Conservation (phyloP, 2,113 vertebrate species). For the Semnornis frantzii region DNA sequence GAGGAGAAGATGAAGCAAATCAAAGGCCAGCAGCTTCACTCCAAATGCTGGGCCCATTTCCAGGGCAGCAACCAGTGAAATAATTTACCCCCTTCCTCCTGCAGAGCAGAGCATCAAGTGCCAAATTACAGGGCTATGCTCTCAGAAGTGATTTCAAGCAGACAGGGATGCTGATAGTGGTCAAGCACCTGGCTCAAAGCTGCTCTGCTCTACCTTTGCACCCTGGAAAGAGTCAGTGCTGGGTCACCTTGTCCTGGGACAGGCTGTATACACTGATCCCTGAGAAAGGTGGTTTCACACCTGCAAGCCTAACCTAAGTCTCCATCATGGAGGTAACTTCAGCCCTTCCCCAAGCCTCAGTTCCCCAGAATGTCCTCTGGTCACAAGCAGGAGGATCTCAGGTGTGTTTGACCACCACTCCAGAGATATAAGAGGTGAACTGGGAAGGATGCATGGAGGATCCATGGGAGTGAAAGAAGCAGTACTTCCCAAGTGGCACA, state of each 20-base stretch:
- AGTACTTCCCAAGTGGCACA: neutral
- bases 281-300: neutral
- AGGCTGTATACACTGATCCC: neutral
- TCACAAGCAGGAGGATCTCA: neutral
- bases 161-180: neutral
- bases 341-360: neutral
- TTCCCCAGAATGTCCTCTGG: rapidly evolving
- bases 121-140: rapidly evolving
- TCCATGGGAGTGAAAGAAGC: neutral
- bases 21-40: neutral
- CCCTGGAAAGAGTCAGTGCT: neutral
- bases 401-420: neutral
- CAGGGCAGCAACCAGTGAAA: neutral
- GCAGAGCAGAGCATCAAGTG: neutral
- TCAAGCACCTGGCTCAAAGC: neutral
- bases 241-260: neutral
- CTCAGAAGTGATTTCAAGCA: neutral
- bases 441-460: neutral
- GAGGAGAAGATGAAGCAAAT: neutral
- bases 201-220: neutral
- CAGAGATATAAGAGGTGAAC: neutral
- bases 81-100: neutral
- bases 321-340: rapidly evolving
- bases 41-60: neutral
- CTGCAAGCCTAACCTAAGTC: neutral